phyloP scores from a whole-genome alignment of 2,797 vertebrate species.

The Sciurus vulgaris region DNA sequence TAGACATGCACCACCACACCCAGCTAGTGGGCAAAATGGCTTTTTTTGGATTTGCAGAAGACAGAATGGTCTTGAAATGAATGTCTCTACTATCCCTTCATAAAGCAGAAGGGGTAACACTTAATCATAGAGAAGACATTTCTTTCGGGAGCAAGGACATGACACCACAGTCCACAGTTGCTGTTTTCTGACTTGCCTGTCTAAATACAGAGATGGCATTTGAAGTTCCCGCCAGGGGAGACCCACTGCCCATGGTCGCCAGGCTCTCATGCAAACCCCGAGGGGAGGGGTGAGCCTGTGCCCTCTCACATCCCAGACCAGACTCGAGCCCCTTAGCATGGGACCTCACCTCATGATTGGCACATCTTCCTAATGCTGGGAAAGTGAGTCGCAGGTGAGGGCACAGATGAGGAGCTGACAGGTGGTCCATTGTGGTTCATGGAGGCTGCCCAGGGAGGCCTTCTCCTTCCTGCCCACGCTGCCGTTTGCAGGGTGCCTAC shows the following conservation, averaged over 20 bases:
- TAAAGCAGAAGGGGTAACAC: neutral
- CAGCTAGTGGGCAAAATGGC: neutral
- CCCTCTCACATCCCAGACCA: neutral
- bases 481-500: neutral
- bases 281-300: neutral
- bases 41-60: slow-evolving; percentile 14
- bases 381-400: neutral
- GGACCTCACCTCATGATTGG: too few relatives aligned
- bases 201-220: neutral
- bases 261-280: neutral
- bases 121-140: neutral
- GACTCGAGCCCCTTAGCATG: neutral
- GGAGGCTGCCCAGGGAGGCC: neutral
- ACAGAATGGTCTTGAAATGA: neutral
- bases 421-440: fast-evolving
- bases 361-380: neutral
- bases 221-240: neutral
- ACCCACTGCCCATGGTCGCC: neutral
- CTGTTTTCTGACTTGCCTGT: slow-evolving; percentile 5
- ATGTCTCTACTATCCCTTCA: neutral
- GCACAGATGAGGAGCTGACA: fast-evolving
- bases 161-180: neutral
- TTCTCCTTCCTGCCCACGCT: neutral
- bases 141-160: neutral
- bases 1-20: too few relatives aligned